These are phyloP conservation scores for Callyntrura guangdongensis DNA, from an alignment of 2,888 invertebrate genomes.

Conservation along the genomic window DNA sequence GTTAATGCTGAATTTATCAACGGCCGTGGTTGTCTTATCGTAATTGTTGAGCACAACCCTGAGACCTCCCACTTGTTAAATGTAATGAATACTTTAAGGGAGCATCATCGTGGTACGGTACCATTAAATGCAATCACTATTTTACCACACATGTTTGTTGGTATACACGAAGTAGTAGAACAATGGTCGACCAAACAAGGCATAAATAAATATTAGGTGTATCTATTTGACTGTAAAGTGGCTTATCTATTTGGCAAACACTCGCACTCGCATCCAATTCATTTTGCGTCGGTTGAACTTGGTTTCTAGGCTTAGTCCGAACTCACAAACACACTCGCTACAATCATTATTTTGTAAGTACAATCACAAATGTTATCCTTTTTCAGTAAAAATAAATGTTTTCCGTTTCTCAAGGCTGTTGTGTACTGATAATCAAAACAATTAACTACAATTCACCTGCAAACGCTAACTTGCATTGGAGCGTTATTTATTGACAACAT, in stretches of 20 bases:
- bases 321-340: slow-evolving; percentile 8
- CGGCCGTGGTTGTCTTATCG: slow-evolving; percentile 65
- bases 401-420: slow-evolving; percentile 75
- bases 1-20: slow-evolving; percentile 44
- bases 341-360: slow-evolving; percentile 9
- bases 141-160: slow-evolving; percentile 2
- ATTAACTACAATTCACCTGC: slow-evolving; percentile 47
- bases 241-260: slow-evolving; percentile 56
- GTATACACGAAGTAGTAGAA: background rate
- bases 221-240: background rate
- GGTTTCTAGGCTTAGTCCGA: slow-evolving; percentile 4
- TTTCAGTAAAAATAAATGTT: slow-evolving; percentile 71
- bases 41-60: slow-evolving; percentile 71
- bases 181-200: slow-evolving; percentile 19
- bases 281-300: background rate
- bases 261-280: background rate
- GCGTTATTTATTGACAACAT: background rate
- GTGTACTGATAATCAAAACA: slow-evolving; percentile 72
- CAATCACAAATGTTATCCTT: slow-evolving; percentile 51
- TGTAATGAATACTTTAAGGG: slow-evolving; percentile 19
- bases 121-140: background rate
- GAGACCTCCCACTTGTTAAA: slow-evolving; percentile 68
- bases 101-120: slow-evolving; percentile 27
- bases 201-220: slow-evolving; percentile 18
- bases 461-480: background rate